A percentile compares a stretch with the other conserved stretches of the same genome.
phyloP scores from a whole-genome alignment of 2,888 invertebrate species.

The Trypoxylon attenuatum region DNA sequence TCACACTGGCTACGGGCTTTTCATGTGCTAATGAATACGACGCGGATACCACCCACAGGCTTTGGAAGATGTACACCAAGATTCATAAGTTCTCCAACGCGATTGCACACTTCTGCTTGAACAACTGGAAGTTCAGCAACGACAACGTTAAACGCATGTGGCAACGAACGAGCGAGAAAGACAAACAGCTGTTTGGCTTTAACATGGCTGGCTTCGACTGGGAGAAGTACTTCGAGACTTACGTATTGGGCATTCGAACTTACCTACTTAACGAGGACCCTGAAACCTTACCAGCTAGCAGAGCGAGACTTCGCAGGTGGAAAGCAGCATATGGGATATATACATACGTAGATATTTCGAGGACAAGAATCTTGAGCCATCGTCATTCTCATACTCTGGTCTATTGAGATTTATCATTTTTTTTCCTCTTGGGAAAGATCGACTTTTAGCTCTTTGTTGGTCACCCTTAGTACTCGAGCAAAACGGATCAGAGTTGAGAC shows the following conservation, averaged over 20 bases:
- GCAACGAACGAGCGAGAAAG: conserved; percentile 70
- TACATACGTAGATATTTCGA: no score
- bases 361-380: no score
- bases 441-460: no score
- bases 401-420: not conserved
- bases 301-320: conserved; percentile 7
- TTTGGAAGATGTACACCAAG: conserved; percentile 75
- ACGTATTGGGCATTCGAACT: conserved; percentile 75
- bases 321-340: no score
- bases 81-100: conserved; percentile 74
- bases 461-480: no score
- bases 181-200: conserved; percentile 74
- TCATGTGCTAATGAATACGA: no score
- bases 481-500: no score
- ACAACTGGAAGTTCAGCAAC: conserved; percentile 62
- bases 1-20: no score
- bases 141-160: conserved; percentile 71
- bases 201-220: conserved; percentile 75
- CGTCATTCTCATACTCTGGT: no score
- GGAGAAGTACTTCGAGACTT: conserved; percentile 75
- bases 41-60: no score
- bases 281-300: conserved; percentile 32
- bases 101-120: conserved; percentile 76
- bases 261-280: conserved; percentile 76
- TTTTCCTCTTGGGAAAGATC: no score